Conservation (phyloP, 2,888 invertebrate genomes). For the Crossocerus cetratus region DNA sequence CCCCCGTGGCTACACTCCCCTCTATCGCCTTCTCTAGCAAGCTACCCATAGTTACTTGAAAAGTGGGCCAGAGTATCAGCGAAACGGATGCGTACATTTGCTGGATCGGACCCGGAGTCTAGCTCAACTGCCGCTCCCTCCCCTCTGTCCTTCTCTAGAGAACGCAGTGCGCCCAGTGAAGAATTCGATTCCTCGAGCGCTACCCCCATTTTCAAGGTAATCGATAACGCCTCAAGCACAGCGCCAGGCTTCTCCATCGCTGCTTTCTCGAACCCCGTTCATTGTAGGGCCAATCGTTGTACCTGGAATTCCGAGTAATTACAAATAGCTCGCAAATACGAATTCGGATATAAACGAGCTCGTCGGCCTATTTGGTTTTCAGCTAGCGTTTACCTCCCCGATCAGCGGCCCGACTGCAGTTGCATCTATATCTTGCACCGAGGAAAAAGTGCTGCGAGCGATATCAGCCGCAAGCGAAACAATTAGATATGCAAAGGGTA, state of each 20-base stretch:
- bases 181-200: not conserved
- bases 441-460: no score
- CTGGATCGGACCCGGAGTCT: constrained; percentile 37
- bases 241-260: not conserved
- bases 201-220: not conserved
- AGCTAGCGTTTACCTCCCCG: no score
- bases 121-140: not conserved
- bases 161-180: not conserved
- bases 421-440: no score
- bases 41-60: constrained; percentile 18
- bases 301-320: no score
- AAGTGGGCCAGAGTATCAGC: constrained; percentile 54
- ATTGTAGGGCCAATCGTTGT: no score
- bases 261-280: not conserved
- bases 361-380: no score
- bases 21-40: constrained; percentile 16
- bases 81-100: constrained; percentile 53
- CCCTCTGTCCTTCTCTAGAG: not conserved
- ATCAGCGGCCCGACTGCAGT: no score
- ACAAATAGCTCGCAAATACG: no score
- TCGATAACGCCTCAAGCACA: not conserved
- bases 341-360: no score
- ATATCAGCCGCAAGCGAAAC: no score
- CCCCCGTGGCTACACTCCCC: constrained; percentile 16
- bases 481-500: no score